phyloP scores from a whole-genome alignment of 2,888 invertebrate genomes.

The Cerastoderma edule region DNA sequence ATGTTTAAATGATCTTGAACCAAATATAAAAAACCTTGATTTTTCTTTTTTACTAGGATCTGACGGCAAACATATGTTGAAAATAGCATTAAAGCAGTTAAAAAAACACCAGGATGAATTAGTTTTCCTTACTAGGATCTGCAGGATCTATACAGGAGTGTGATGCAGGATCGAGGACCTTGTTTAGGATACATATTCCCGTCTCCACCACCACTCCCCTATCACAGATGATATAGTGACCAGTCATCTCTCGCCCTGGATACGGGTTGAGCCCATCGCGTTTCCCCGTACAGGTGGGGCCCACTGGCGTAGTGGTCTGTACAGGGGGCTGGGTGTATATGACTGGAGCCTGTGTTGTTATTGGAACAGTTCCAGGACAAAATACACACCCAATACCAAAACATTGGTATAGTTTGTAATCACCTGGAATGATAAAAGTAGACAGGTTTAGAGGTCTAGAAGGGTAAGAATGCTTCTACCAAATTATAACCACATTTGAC shows the following conservation, averaged over 20 bases:
- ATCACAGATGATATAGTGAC: slow-evolving; percentile 63
- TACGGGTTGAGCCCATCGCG: slow-evolving; percentile 62
- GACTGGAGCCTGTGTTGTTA: slow-evolving; percentile 11
- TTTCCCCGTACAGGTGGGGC: slow-evolving; percentile 47
- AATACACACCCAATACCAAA: slow-evolving; percentile 44
- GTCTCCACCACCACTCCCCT: slow-evolving; percentile 44
- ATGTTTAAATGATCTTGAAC: no score
- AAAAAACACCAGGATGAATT: no score
- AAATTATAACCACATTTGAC: no score
- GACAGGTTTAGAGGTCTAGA: no score
- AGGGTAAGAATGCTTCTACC: no score
- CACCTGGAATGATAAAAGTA: slow-evolving; percentile 40
- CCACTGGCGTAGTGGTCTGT: not conserved
- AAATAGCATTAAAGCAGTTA: no score
- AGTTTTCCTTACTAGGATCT: slow-evolving; percentile 54
- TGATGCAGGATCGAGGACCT: slow-evolving; percentile 51
- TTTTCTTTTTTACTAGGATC: no score
- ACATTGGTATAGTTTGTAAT: slow-evolving; percentile 54
- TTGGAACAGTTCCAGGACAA: slow-evolving; percentile 29
- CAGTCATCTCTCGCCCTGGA: slow-evolving; percentile 55
- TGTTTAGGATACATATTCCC: slow-evolving; percentile 57
- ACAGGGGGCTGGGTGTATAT: not conserved
- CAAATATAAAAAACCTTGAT: no score
- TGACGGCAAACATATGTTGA: no score
- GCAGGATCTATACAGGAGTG: slow-evolving; percentile 48